A percentile compares a stretch with the other conserved stretches of the same genome.
phyloP scores from a whole-genome alignment of 2,797 vertebrate genomes.

The Neosilurus hyrtlii region DNA sequence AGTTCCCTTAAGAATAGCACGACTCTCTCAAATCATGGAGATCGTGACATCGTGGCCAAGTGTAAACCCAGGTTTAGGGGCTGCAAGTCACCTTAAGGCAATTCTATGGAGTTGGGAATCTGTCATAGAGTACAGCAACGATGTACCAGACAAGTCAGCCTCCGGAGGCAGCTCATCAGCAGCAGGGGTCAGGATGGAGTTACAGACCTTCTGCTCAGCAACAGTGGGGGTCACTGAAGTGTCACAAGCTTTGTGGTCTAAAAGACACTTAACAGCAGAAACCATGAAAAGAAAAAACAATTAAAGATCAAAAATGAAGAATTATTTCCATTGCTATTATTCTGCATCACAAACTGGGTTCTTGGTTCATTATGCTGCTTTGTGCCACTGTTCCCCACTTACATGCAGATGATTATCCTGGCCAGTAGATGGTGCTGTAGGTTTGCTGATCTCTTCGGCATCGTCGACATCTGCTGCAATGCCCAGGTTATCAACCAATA shows the following conservation, averaged over 20 bases:
- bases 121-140: constrained; percentile 57
- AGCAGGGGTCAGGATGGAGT: constrained; percentile 7
- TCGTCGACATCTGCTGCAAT: neutral
- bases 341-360: neutral
- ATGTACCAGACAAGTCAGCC: constrained; percentile 38
- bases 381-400: constrained; percentile 3
- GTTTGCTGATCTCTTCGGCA: constrained; percentile 9
- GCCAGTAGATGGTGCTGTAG: constrained; percentile 49
- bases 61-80: neutral
- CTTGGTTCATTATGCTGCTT: neutral
- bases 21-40: too few relatives aligned
- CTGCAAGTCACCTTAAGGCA: constrained; percentile 55
- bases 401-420: constrained; percentile 53
- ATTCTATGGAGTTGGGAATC: constrained; percentile 73
- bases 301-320: neutral
- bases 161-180: constrained; percentile 5
- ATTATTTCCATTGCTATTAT: neutral
- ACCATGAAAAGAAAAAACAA: neutral
- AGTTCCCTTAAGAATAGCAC: too few relatives aligned
- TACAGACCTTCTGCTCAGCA: neutral
- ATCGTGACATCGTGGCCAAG: too few relatives aligned
- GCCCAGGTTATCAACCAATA: neutral
- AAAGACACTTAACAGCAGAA: constrained; percentile 40
- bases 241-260: neutral
- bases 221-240: neutral